These are phyloP conservation scores for Pachycephus smyrnensis DNA, from an alignment of 2,888 invertebrate species.

Conservation along the genomic window DNA sequence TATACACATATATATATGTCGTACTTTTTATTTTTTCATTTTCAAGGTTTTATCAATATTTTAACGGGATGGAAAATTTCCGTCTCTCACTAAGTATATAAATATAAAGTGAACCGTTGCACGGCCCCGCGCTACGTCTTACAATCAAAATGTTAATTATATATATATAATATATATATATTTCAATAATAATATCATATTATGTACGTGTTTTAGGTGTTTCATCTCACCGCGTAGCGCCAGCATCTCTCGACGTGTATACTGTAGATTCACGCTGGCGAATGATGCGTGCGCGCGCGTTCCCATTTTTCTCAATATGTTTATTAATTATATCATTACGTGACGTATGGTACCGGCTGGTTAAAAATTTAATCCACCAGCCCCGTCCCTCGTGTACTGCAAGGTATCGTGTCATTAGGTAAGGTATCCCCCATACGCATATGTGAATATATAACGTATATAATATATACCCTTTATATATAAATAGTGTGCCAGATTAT, in stretches of 20 bases:
- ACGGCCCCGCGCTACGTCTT: conserved; percentile 39
- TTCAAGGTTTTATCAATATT: conserved; percentile 33
- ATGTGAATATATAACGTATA: conserved; percentile 23
- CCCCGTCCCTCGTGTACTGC: conserved; percentile 20
- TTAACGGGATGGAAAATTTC: conserved; percentile 76
- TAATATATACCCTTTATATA: conserved; percentile 7
- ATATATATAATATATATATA: conserved; percentile 21
- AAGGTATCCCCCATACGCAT: conserved; percentile 4
- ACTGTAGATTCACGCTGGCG: not conserved
- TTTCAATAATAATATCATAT: conserved; percentile 17
- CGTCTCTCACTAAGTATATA: conserved; percentile 71
- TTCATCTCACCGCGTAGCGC: not conserved
- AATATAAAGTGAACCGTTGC: conserved; percentile 46
- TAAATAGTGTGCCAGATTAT: conserved; percentile 3
- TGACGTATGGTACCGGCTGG: not conserved
- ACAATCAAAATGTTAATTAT: conserved; percentile 34
- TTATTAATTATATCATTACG: not conserved
- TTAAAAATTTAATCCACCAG: conserved; percentile 1
- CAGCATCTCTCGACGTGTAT: not conserved
- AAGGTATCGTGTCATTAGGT: conserved; percentile 12
- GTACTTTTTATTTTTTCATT: conserved; percentile 35
- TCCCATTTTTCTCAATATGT: not conserved
- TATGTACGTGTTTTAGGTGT: conserved; percentile 11
- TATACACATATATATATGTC: conserved; percentile 68
- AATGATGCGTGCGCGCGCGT: not conserved